These are phyloP conservation scores for Drosophila varians DNA, from an alignment of 1,140 invertebrate species.

Conservation along the genomic window DNA sequence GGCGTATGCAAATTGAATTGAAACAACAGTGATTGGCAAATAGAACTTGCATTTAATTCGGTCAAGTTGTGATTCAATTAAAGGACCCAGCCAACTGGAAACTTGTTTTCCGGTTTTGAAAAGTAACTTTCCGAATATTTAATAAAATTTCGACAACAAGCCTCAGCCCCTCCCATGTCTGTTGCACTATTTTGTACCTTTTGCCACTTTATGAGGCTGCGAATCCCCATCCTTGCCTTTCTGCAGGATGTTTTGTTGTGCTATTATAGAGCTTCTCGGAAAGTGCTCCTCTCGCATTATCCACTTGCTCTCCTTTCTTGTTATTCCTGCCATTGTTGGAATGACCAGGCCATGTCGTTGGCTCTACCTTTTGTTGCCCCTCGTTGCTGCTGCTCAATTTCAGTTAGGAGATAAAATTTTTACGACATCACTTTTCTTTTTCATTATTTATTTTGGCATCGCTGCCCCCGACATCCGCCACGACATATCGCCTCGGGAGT, in stretches of 20 bases:
- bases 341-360: constrained; percentile 53
- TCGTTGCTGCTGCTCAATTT: constrained; percentile 70
- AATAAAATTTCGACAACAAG: not conserved
- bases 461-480: constrained; percentile 41
- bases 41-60: not conserved
- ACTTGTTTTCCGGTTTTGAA: not conserved
- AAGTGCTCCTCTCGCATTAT: constrained; percentile 65
- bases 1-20: constrained; percentile 10
- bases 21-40: constrained; percentile 11
- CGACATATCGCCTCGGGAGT: constrained; percentile 69
- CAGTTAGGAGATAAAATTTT: constrained; percentile 81
- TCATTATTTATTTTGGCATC: constrained; percentile 70
- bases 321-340: constrained; percentile 24
- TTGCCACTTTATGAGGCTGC: constrained; percentile 31
- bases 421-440: constrained; percentile 80
- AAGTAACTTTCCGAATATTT: not conserved
- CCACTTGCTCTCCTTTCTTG: constrained; percentile 51
- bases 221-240: constrained; percentile 50
- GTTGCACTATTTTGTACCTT: constrained; percentile 21
- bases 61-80: constrained; percentile 13
- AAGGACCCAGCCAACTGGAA: not conserved
- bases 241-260: constrained; percentile 19
- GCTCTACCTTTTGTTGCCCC: constrained; percentile 37
- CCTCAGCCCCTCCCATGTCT: constrained; percentile 10
- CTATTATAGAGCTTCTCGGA: constrained; percentile 48